A percentile compares a stretch with the other conserved stretches of the same genome.
These are phyloP conservation scores for Campoplex capitator DNA, from an alignment of 2,888 invertebrate genomes.

Conservation along the genomic window DNA sequence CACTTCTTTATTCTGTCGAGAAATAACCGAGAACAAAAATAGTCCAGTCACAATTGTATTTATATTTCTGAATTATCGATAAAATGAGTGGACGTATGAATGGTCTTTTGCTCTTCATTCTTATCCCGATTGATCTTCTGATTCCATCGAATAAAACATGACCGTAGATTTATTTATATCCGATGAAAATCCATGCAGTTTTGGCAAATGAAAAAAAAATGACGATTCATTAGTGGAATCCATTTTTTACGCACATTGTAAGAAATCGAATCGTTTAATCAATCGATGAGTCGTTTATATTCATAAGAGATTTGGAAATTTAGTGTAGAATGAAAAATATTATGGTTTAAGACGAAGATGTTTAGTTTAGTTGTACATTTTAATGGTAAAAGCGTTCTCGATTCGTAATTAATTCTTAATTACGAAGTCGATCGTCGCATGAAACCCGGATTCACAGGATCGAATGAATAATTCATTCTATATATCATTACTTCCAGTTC, in stretches of 20 bases:
- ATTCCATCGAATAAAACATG: background rate
- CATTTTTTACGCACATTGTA: background rate
- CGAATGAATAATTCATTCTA: no score
- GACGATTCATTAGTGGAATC: background rate
- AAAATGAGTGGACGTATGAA: background rate
- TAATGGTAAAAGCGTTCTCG: background rate
- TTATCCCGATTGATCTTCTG: background rate
- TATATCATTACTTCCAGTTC: background rate
- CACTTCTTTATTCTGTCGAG: background rate
- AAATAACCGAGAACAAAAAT: conserved; percentile 7
- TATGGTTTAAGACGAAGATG: background rate
- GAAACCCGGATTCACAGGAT: no score
- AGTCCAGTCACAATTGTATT: background rate
- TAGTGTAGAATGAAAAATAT: no score
- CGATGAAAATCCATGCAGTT: background rate
- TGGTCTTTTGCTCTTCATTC: background rate
- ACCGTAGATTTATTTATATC: background rate
- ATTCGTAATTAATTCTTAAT: no score
- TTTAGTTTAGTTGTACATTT: no score
- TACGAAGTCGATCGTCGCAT: no score
- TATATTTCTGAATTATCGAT: conserved; percentile 6
- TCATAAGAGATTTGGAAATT: background rate
- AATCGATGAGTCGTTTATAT: background rate
- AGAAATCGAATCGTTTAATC: background rate
- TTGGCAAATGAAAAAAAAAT: background rate